phyloP scores from a whole-genome alignment of 2,888 invertebrate genomes.

The Timema podura region DNA sequence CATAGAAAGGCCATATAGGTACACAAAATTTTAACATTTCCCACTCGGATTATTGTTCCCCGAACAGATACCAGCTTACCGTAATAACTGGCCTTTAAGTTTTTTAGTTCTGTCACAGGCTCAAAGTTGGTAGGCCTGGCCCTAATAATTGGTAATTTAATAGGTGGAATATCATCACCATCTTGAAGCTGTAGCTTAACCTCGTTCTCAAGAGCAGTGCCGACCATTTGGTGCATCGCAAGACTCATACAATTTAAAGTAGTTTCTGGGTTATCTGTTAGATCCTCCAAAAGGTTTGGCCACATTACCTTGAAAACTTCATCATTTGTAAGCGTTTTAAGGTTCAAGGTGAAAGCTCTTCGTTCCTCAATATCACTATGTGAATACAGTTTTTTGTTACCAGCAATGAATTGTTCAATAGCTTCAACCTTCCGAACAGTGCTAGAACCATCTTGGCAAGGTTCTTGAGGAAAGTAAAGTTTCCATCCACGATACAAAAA shows the following conservation, averaged over 20 bases:
- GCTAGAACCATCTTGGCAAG: conserved; percentile 48
- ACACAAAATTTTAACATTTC: conserved; percentile 67
- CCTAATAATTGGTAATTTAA: conserved; percentile 47
- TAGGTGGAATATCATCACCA: conserved; percentile 34
- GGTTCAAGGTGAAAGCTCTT: conserved; percentile 55
- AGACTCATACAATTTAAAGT: conserved; percentile 68
- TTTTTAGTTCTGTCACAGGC: conserved; percentile 61
- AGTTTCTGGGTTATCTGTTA: conserved; percentile 62
- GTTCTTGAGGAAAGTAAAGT: conserved; percentile 70
- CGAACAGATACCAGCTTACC: conserved; percentile 77
- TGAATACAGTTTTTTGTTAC: conserved; percentile 49
- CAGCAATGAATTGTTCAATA: conserved; percentile 54
- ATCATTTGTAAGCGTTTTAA: conserved; percentile 54
- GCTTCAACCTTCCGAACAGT: conserved; percentile 50
- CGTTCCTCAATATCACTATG: conserved; percentile 56
- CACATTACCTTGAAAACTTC: conserved; percentile 55
- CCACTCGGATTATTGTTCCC: conserved; percentile 80
- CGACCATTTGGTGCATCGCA: conserved; percentile 66
- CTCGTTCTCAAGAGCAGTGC: conserved; percentile 36
- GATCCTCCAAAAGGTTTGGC: conserved; percentile 60
- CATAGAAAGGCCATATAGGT: conserved; percentile 77
- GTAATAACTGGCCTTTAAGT: conserved; percentile 67
- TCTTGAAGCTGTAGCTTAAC: conserved; percentile 38
- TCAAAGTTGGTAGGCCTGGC: conserved; percentile 61
- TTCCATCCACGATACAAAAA: conserved; percentile 65